Conservation (phyloP, 2,797 vertebrate genomes). For the Eulemur rubriventer region DNA sequence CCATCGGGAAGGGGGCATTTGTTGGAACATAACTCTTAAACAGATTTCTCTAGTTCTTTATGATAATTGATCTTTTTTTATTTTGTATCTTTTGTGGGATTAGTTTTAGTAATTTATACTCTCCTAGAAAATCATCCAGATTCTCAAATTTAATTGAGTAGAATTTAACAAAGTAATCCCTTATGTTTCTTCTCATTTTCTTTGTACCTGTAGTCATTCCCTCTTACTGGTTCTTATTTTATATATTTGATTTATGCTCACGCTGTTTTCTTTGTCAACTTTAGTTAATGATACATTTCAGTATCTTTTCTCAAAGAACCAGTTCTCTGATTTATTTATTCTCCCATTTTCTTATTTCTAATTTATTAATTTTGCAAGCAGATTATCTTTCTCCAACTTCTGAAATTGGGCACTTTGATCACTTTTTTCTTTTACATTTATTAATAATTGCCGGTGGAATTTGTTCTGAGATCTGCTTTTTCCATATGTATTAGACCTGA, state of each 20-base stretch:
- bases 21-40: neutral
- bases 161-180: neutral
- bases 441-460: neutral
- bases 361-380: neutral
- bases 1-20: neutral
- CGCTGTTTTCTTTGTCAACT: neutral
- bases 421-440: slow-evolving; percentile 3
- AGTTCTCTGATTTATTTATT: neutral
- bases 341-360: neutral
- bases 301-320: neutral
- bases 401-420: neutral
- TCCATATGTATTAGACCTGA: neutral
- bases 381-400: neutral
- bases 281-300: neutral
- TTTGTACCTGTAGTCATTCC: neutral
- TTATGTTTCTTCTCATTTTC: neutral
- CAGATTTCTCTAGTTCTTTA: neutral
- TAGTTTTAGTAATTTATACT: neutral
- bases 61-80: neutral
- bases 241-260: neutral
- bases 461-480: slow-evolving; percentile 4
- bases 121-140: neutral
- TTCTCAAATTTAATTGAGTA: neutral
- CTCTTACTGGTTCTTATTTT: neutral
- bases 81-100: neutral